These are phyloP conservation scores for Lucifuga dentata DNA, from an alignment of 2,113 vertebrate genomes.

Conservation along the genomic window DNA sequence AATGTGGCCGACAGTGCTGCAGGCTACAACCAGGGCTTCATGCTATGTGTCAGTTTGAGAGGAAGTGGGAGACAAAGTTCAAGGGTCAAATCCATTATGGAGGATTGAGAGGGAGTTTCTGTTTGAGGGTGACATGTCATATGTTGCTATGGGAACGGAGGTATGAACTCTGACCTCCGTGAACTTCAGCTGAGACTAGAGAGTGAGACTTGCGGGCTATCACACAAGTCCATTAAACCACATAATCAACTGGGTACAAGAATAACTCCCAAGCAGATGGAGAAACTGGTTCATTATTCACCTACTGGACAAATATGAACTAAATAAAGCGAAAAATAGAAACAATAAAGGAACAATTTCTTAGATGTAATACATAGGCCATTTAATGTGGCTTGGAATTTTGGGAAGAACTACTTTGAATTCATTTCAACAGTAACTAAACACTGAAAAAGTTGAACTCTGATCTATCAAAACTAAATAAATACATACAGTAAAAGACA, in stretches of 20 bases:
- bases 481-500: too few relatives aligned
- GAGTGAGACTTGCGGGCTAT: slow-evolving; percentile 43
- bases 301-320: neutral
- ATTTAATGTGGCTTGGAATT: too few relatives aligned
- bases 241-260: slow-evolving; percentile 55
- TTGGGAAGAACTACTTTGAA: too few relatives aligned
- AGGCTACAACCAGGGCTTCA: slow-evolving; percentile 64
- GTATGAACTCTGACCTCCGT: slow-evolving; percentile 75
- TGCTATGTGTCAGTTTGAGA: slow-evolving; percentile 69
- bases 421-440: too few relatives aligned
- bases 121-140: slow-evolving; percentile 70
- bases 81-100: slow-evolving; percentile 83
- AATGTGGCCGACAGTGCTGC: slow-evolving; percentile 39
- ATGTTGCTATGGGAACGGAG: slow-evolving; percentile 81
- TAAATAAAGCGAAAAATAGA: too few relatives aligned
- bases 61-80: slow-evolving; percentile 67
- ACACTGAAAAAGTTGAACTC: too few relatives aligned
- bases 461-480: too few relatives aligned
- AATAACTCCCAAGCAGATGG: slow-evolving; percentile 15
- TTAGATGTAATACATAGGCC: too few relatives aligned
- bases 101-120: slow-evolving; percentile 76
- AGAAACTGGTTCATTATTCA: slow-evolving; percentile 47
- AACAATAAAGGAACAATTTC: too few relatives aligned
- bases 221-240: slow-evolving; percentile 61
- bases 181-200: slow-evolving; percentile 69